Evolutionary conservation across 2,888 invertebrate species (phyloP).

Genomic region (Acleris emargana): DNA sequence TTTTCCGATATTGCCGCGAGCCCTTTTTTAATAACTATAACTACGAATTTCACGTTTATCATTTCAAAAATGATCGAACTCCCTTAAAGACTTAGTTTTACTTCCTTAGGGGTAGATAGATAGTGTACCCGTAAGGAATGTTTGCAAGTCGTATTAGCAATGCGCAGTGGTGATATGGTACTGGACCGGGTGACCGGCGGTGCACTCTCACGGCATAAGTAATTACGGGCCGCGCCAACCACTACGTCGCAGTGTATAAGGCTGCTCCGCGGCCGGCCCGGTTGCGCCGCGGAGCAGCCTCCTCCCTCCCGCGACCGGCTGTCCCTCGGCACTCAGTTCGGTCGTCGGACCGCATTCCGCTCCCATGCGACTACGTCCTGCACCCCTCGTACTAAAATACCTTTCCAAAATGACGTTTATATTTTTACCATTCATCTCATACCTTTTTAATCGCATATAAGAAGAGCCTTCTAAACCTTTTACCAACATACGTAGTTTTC

Average conservation of each 20-base stretch:
- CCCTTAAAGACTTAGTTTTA: too few relatives aligned
- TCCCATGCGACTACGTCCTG: constrained; percentile 80
- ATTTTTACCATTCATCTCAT: constrained; percentile 48
- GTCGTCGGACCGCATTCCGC: constrained; percentile 80
- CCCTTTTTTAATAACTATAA: too few relatives aligned
- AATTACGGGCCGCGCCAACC: constrained; percentile 54
- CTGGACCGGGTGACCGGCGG: constrained; percentile 67
- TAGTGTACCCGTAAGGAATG: too few relatives aligned
- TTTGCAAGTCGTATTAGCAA: constrained; percentile 36
- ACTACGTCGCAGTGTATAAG: constrained; percentile 71
- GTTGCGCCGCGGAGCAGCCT: constrained; percentile 43
- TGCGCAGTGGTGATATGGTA: constrained; percentile 60
- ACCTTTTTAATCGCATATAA: too few relatives aligned
- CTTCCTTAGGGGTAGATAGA: too few relatives aligned
- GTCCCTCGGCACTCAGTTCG: constrained; percentile 38
- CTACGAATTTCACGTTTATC: too few relatives aligned
- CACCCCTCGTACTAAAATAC: constrained; percentile 65
- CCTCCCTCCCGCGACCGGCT: constrained; percentile 41
- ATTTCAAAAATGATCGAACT: too few relatives aligned
- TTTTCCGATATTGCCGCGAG: too few relatives aligned
- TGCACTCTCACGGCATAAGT: constrained; percentile 66
- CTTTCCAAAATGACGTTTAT: constrained; percentile 76
- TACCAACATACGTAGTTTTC: too few relatives aligned
- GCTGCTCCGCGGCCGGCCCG: constrained; percentile 57
- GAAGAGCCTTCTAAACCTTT: too few relatives aligned